These are phyloP conservation scores for Leptinotarsa peninsularis DNA, from an alignment of 2,888 invertebrate species.

Conservation along the genomic window DNA sequence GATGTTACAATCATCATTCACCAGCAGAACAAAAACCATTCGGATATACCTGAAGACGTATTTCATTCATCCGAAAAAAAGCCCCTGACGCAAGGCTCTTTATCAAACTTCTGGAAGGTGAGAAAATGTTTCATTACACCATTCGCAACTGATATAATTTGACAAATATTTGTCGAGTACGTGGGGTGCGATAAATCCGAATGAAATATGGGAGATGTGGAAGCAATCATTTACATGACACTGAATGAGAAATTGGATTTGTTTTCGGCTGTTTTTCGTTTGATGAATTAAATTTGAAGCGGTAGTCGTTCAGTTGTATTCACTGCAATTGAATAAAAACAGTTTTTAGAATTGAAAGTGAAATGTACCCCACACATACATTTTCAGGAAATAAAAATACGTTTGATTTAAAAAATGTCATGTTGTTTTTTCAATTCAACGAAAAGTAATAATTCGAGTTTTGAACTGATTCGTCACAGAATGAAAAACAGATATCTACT, in stretches of 20 bases:
- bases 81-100: background rate
- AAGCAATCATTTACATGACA: conserved; percentile 17
- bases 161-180: conserved; percentile 12
- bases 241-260: conserved; percentile 12
- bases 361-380: background rate
- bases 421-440: too few relatives aligned
- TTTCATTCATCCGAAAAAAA: background rate
- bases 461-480: too few relatives aligned
- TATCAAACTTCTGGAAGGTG: conserved; percentile 1
- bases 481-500: too few relatives aligned
- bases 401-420: too few relatives aligned
- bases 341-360: background rate
- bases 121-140: conserved; percentile 3
- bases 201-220: conserved; percentile 14
- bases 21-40: background rate
- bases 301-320: background rate
- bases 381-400: too few relatives aligned
- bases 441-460: too few relatives aligned
- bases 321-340: background rate
- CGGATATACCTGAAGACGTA: background rate
- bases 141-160: conserved; percentile 9
- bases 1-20: background rate
- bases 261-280: background rate
- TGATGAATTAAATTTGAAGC: background rate
- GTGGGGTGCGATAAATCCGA: conserved; percentile 1